Percentiles rank a stretch among this genome's conserved stretches.
Evolutionary conservation across 2,888 invertebrate genomes (phyloP).

Genomic region (Onchidella celtica): DNA sequence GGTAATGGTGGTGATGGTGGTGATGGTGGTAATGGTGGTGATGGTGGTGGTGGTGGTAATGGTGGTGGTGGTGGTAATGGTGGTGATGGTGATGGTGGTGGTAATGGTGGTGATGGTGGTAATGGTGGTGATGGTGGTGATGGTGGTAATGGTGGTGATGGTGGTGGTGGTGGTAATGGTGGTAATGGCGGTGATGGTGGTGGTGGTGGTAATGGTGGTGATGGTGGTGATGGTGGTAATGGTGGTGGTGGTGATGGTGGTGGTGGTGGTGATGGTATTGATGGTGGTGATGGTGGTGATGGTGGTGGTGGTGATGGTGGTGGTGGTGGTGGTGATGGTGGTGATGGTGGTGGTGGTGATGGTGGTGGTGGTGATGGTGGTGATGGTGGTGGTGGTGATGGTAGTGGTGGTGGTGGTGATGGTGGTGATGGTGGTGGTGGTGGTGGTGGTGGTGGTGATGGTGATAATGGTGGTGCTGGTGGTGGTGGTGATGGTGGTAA

Average conservation of each 20-base stretch:
- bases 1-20: no score
- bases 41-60: neutral
- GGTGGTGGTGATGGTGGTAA: no score
- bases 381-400: no score
- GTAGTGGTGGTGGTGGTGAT: no score
- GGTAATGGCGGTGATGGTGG: neutral
- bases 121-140: neutral
- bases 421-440: no score
- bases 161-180: neutral
- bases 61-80: neutral
- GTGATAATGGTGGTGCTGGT: no score
- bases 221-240: neutral
- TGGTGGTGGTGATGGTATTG: neutral
- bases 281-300: constrained; percentile 5
- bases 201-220: constrained; percentile 1
- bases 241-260: constrained; percentile 1
- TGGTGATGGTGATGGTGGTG: neutral
- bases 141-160: neutral
- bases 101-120: neutral
- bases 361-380: neutral
- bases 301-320: constrained; percentile 8
- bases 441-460: no score
- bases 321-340: neutral
- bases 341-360: neutral
- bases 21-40: no score